Percentiles rank a stretch among this genome's conserved stretches.
phyloP scores from a whole-genome alignment of 2,797 vertebrate genomes.

The Melanotaenia maccullochi region DNA sequence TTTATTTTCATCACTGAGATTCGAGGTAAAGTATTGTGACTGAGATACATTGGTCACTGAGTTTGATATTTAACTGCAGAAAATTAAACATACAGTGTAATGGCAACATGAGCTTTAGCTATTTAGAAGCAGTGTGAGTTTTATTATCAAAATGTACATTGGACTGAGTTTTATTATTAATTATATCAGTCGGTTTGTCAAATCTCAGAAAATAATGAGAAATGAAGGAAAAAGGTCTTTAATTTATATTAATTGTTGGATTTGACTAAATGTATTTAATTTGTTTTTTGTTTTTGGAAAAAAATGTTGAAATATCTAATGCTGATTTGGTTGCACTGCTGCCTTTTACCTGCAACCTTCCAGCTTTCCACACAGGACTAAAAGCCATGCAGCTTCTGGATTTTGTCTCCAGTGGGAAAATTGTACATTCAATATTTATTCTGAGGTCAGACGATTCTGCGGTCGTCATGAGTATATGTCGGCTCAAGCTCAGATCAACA shows the following conservation, averaged over 20 bases:
- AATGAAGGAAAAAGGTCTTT: not conserved
- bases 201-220: too few relatives aligned
- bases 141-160: not conserved
- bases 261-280: too few relatives aligned
- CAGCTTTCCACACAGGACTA: not conserved
- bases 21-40: too few relatives aligned
- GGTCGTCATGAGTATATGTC: not conserved
- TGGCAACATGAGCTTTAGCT: not conserved
- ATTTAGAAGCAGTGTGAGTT: not conserved
- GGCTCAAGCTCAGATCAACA: not conserved
- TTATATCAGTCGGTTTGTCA: not conserved
- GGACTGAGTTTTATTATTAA: not conserved
- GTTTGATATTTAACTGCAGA: not conserved
- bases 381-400: too few relatives aligned
- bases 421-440: not conserved
- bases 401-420: not conserved
- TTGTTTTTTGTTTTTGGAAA: too few relatives aligned
- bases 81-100: not conserved
- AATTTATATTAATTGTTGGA: not conserved
- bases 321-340: too few relatives aligned
- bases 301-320: too few relatives aligned
- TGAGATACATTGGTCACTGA: too few relatives aligned
- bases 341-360: too few relatives aligned
- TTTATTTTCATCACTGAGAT: too few relatives aligned
- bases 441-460: not conserved